These are phyloP conservation scores for Hydractinia symbiolongicarpus DNA, from an alignment of 30 jellyfish, hydroid and myxozoan genomes.

Conservation along the genomic window DNA sequence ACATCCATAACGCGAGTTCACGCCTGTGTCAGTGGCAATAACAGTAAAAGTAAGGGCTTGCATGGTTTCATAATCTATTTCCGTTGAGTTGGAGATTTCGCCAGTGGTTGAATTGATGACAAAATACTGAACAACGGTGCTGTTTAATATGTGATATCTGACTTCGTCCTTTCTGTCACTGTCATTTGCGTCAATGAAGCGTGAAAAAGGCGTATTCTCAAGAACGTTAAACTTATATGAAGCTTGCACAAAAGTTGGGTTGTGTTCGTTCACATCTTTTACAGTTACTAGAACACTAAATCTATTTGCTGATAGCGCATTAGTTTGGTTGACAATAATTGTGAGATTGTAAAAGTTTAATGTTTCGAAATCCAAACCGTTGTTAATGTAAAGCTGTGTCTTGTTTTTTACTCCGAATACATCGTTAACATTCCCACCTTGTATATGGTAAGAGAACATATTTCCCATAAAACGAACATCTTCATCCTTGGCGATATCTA, in stretches of 20 bases:
- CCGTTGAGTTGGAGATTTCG: neutral
- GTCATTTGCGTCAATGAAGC: constrained; percentile 31
- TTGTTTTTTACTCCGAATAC: too few species aligned
- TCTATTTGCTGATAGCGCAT: too few species aligned
- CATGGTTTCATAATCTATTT: constrained; percentile 31
- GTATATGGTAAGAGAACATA: too few species aligned
- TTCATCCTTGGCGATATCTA: too few species aligned
- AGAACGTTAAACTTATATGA: neutral
- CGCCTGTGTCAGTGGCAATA: constrained; percentile 52
- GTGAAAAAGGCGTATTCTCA: constrained; percentile 5
- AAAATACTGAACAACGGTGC: neutral
- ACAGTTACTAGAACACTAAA: neutral
- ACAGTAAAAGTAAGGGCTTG: constrained; percentile 6
- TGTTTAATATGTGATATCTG: constrained; percentile 7
- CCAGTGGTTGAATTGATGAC: constrained; percentile 12
- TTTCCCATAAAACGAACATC: too few species aligned
- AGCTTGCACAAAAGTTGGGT: neutral
- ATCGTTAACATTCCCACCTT: too few species aligned
- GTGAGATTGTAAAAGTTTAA: too few species aligned
- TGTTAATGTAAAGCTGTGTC: too few species aligned
- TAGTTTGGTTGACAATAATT: too few species aligned
- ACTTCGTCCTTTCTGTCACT: constrained; percentile 23
- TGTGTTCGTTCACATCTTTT: neutral
- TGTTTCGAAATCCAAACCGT: too few species aligned
- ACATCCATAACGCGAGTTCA: constrained; percentile 5